Conservation (phyloP, 1,140 invertebrate genomes). For the Brachionus plicatilis region DNA sequence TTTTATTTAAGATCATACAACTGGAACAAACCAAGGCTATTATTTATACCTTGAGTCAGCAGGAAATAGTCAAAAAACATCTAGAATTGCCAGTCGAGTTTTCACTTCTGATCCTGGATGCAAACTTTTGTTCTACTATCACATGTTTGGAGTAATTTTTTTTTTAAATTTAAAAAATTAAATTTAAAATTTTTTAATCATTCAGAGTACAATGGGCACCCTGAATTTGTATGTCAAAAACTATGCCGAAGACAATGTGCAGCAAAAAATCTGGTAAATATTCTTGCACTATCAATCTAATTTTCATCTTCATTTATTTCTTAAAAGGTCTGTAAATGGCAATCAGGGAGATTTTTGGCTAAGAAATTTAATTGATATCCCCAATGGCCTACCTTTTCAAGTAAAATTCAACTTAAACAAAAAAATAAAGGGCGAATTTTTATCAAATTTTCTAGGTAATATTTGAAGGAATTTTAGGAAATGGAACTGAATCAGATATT, state of each 20-base stretch:
- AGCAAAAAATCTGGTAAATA: conserved; percentile 11
- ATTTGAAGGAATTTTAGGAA: conserved; percentile 14
- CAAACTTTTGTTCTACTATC: conserved; percentile 37
- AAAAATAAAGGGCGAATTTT: neutral
- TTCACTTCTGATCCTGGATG: neutral
- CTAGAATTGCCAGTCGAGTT: conserved; percentile 47
- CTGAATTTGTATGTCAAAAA: conserved; percentile 17
- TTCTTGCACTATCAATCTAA: neutral
- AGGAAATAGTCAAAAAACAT: conserved; percentile 44
- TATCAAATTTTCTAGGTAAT: neutral
- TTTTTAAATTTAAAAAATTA: neutral
- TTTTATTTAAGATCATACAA: conserved; percentile 29
- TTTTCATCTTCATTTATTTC: neutral
- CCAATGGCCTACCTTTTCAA: neutral
- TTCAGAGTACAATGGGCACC: neutral
- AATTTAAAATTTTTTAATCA: neutral
- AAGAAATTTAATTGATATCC: conserved; percentile 13
- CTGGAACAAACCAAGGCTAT: conserved; percentile 4
- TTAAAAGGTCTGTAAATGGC: neutral
- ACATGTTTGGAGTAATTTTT: conserved; percentile 40
- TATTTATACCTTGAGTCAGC: conserved; percentile 40
- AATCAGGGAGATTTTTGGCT: conserved; percentile 36
- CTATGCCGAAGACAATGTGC: neutral
- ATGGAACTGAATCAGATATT: neutral
- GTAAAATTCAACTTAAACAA: neutral